A percentile compares a stretch with the other conserved stretches of the same genome.
Conservation (phyloP, 2,113 vertebrate genomes). For the Heliornis fulica region DNA sequence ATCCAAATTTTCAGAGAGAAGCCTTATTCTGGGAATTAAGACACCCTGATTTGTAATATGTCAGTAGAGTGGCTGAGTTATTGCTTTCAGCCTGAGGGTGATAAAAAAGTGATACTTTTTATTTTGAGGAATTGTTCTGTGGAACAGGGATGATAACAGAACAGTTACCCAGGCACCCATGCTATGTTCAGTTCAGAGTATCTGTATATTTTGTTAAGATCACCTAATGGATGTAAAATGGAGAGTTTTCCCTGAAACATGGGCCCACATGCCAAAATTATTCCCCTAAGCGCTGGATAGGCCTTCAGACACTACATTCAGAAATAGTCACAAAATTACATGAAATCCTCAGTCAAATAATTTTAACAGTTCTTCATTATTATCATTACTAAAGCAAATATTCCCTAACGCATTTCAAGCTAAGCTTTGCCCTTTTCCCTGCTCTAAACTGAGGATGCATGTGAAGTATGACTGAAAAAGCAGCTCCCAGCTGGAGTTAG, state of each 20-base stretch:
- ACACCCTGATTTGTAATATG: not conserved
- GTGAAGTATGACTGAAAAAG: not conserved
- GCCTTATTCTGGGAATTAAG: not conserved
- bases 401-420: not conserved
- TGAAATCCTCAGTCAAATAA: not conserved
- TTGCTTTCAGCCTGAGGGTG: not conserved
- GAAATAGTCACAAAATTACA: not conserved
- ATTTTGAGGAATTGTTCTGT: not conserved
- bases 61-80: not conserved
- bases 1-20: not conserved
- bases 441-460: not conserved
- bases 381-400: not conserved
- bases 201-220: not conserved
- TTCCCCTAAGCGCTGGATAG: not conserved
- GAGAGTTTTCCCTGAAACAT: not conserved
- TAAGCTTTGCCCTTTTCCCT: not conserved
- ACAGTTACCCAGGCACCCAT: not conserved
- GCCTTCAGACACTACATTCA: not conserved
- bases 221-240: not conserved
- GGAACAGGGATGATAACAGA: not conserved
- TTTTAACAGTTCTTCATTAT: not conserved
- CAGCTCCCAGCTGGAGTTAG: not conserved
- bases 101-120: not conserved
- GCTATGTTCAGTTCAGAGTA: not conserved
- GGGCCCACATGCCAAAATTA: not conserved